Evolutionary conservation across 2,113 vertebrate species (phyloP).

Genomic region (Telmatochromis bifrenatus): DNA sequence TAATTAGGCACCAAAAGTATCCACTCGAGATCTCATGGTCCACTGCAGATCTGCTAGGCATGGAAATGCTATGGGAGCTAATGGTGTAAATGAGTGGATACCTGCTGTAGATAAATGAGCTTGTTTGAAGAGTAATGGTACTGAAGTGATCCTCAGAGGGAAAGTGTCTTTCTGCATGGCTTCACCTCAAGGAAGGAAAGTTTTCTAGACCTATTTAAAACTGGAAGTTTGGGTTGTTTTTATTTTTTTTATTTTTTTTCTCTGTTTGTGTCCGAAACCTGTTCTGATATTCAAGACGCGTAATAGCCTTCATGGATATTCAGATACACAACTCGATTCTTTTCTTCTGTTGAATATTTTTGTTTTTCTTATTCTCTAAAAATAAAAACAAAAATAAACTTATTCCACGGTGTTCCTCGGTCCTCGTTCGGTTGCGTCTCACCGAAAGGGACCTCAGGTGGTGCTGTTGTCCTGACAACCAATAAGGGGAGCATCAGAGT

Average conservation of each 20-base stretch:
- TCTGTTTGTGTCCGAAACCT: background rate
- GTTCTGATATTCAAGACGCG: background rate
- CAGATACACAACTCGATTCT: background rate
- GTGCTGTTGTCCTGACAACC: conserved; percentile 83
- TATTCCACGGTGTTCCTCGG: background rate
- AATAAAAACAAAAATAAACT: no score
- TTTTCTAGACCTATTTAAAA: background rate
- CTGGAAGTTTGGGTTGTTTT: background rate
- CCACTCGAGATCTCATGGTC: background rate
- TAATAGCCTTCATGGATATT: background rate
- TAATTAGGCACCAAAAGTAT: background rate
- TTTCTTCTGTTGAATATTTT: background rate
- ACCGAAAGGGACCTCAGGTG: conserved; percentile 72
- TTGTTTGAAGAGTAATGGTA: background rate
- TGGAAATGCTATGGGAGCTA: background rate
- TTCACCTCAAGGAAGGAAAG: background rate
- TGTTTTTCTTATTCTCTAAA: background rate
- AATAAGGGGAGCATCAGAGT: conserved; percentile 68
- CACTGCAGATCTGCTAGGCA: background rate
- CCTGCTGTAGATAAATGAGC: background rate
- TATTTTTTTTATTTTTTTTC: background rate
- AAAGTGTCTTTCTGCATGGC: background rate
- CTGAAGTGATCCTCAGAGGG: background rate
- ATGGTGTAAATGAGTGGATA: background rate
- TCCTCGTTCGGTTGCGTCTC: conserved; percentile 41